Evolutionary conservation across 2,888 invertebrate genomes (phyloP).

Genomic region (Sympetrum striolatum): DNA sequence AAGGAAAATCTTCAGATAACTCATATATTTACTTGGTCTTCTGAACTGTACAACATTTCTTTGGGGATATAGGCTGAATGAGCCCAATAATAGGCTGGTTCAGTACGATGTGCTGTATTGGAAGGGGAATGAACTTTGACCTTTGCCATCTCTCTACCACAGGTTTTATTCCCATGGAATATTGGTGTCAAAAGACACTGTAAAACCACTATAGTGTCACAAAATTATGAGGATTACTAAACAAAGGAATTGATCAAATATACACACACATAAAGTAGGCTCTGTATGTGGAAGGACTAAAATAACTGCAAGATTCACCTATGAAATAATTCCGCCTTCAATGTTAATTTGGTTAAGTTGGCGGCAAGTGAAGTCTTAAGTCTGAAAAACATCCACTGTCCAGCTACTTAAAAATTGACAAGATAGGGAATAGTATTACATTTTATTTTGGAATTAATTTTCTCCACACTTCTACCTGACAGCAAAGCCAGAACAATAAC

Average conservation of each 20-base stretch:
- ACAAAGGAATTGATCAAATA: slow-evolving; percentile 40
- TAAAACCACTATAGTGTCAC: slow-evolving; percentile 11
- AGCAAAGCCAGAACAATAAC: slow-evolving; percentile 42
- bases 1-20: slow-evolving; percentile 30
- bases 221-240: slow-evolving; percentile 35
- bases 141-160: background rate
- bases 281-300: slow-evolving; percentile 40
- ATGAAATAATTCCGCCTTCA: slow-evolving; percentile 9
- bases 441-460: slow-evolving; percentile 37
- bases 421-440: slow-evolving; percentile 50
- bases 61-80: slow-evolving; percentile 16
- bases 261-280: slow-evolving; percentile 21
- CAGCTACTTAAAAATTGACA: slow-evolving; percentile 51
- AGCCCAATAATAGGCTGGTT: background rate
- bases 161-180: slow-evolving; percentile 9
- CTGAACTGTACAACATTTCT: slow-evolving; percentile 31
- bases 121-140: slow-evolving; percentile 20
- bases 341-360: slow-evolving; percentile 3
- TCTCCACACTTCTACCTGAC: slow-evolving; percentile 28
- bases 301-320: slow-evolving; percentile 31
- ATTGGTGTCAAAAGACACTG: background rate
- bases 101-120: background rate
- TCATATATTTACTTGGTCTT: slow-evolving; percentile 33
- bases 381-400: slow-evolving; percentile 44
- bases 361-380: slow-evolving; percentile 22